Conservation (phyloP, 2,888 invertebrate genomes). For the Flexamia atlantica region DNA sequence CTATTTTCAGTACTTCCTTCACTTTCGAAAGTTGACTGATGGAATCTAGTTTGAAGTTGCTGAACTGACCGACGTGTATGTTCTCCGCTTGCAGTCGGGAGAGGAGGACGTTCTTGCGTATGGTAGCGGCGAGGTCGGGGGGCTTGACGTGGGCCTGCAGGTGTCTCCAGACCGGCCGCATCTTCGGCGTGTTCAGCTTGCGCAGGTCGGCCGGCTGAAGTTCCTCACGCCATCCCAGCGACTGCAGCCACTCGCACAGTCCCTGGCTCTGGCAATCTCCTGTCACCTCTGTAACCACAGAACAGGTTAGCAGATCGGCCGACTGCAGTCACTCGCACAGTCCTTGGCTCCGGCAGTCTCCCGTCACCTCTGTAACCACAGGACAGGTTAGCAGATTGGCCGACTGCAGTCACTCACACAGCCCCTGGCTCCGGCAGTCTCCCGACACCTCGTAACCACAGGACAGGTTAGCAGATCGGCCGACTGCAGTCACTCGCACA, state of each 20-base stretch:
- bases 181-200: constrained; percentile 19
- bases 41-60: constrained; percentile 17
- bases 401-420: neutral
- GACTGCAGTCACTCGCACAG: no score
- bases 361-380: no score
- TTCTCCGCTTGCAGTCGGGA: neutral
- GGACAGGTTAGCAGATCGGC: no score
- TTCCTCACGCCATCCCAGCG: neutral
- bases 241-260: constrained; percentile 8
- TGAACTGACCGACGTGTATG: neutral
- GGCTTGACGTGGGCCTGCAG: neutral
- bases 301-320: no score
- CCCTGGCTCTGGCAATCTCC: neutral
- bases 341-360: no score
- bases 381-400: neutral
- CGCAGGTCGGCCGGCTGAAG: neutral
- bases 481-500: no score
- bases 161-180: constrained; percentile 23
- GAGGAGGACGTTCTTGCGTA: constrained; percentile 17
- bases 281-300: no score
- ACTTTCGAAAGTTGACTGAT: neutral
- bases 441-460: no score
- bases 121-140: neutral
- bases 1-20: neutral
- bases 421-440: neutral